A percentile compares a stretch with the other conserved stretches of the same genome.
Evolutionary conservation across 2,888 invertebrate species (phyloP).

Genomic region (Drosophila kanekoi): DNA sequence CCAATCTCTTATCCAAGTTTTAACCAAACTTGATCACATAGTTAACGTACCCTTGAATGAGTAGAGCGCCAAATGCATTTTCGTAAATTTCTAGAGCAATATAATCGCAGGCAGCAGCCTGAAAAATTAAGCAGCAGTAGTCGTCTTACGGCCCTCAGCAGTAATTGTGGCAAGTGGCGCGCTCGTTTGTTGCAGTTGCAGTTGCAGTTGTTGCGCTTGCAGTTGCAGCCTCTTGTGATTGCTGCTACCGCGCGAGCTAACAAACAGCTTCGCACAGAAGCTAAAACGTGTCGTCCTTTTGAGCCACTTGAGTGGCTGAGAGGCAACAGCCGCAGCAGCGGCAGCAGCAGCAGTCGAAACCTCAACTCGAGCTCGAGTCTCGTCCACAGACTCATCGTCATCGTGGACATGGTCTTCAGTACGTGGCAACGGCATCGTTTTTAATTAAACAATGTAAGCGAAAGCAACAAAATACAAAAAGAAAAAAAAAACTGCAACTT

Average conservation of each 20-base stretch:
- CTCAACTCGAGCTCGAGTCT: constrained; percentile 18
- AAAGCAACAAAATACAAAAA: constrained; percentile 26
- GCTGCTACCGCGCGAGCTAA: constrained; percentile 56
- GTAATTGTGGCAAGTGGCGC: constrained; percentile 77
- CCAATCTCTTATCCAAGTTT: not conserved
- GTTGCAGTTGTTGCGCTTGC: constrained; percentile 36
- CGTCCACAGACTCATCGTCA: constrained; percentile 48
- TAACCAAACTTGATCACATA: constrained; percentile 1
- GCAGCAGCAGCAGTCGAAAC: constrained; percentile 16
- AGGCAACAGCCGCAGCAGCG: constrained; percentile 15
- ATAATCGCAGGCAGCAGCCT: constrained; percentile 75
- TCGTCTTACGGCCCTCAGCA: constrained; percentile 33
- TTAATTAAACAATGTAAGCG: constrained; percentile 84
- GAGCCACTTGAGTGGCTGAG: constrained; percentile 63
- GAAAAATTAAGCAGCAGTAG: constrained; percentile 73
- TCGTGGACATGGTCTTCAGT: constrained; percentile 67
- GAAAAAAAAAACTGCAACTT: not conserved
- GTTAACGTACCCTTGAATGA: not conserved
- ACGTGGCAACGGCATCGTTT: constrained; percentile 71
- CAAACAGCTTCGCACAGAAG: constrained; percentile 74
- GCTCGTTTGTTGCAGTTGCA: constrained; percentile 42
- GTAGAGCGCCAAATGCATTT: constrained; percentile 51
- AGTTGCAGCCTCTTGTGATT: constrained; percentile 45
- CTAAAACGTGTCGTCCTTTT: constrained; percentile 81
- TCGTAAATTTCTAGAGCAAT: constrained; percentile 82